Evolutionary conservation across 2,888 invertebrate species (phyloP).

Genomic region (Heliconius sara): DNA sequence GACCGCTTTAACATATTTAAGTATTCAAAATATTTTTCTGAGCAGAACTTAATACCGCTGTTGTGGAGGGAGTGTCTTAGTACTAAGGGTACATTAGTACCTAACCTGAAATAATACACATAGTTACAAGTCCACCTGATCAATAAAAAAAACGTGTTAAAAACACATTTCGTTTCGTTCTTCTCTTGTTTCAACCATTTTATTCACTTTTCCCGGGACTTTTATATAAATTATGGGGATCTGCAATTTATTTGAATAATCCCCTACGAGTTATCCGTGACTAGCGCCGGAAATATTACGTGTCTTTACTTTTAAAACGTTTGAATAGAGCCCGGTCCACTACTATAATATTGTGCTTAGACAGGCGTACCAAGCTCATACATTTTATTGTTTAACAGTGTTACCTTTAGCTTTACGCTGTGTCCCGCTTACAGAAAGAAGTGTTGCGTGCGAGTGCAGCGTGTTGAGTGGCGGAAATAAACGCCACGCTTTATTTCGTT

Average conservation of each 20-base stretch:
- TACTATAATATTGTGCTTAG: not conserved
- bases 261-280: not conserved
- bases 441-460: too few species aligned
- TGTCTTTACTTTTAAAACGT: slow-evolving; percentile 9
- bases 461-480: too few species aligned
- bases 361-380: not conserved
- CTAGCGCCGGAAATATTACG: not conserved
- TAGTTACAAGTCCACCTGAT: not conserved
- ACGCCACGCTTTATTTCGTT: too few species aligned
- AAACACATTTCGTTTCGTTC: not conserved
- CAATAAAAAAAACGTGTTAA: not conserved
- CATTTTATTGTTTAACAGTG: not conserved
- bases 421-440: too few species aligned
- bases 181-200: not conserved
- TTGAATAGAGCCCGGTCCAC: not conserved
- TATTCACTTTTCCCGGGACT: slow-evolving; percentile 4
- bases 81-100: too few species aligned
- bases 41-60: too few species aligned
- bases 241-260: slow-evolving; percentile 4
- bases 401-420: too few species aligned
- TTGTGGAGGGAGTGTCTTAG: too few species aligned
- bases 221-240: not conserved
- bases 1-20: too few species aligned
- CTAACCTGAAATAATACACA: too few species aligned
- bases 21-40: too few species aligned